Evolutionary conservation across 2,888 invertebrate species (phyloP).

Genomic region (Pantelozetes paolii): DNA sequence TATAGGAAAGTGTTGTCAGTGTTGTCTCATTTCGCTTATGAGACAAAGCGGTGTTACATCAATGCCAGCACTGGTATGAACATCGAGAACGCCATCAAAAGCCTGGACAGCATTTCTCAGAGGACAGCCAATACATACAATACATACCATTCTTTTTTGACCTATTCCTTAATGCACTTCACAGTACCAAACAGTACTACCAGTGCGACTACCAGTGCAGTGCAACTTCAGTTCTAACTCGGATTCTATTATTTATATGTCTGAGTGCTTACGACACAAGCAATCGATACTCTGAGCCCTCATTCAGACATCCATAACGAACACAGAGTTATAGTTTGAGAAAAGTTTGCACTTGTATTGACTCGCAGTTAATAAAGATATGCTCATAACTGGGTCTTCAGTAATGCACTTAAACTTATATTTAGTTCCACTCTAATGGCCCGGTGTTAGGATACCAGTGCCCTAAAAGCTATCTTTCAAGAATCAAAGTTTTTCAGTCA

Average conservation of each 20-base stretch:
- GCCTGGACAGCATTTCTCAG: neutral
- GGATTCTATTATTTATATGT: conserved; percentile 26
- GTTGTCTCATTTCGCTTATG: conserved; percentile 2
- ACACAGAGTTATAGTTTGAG: conserved; percentile 6
- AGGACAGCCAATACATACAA: neutral
- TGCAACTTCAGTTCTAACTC: neutral
- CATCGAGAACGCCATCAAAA: neutral
- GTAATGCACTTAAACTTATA: too few relatives aligned
- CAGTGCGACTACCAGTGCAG: neutral
- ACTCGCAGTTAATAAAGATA: neutral
- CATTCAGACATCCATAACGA: conserved; percentile 24
- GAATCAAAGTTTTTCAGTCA: too few relatives aligned
- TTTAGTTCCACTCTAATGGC: too few relatives aligned
- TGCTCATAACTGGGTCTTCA: too few relatives aligned
- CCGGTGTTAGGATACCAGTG: too few relatives aligned
- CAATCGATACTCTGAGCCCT: conserved; percentile 8
- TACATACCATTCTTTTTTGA: neutral
- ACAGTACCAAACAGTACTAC: neutral
- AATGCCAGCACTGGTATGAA: neutral
- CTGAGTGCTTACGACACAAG: neutral
- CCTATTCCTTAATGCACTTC: conserved; percentile 6
- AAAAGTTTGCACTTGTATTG: conserved; percentile 1
- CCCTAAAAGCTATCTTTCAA: too few relatives aligned
- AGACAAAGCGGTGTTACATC: conserved; percentile 11
- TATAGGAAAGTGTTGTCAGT: neutral